These are phyloP conservation scores for Nanorana parkeri DNA, from an alignment of 2,113 vertebrate species.

Conservation along the genomic window DNA sequence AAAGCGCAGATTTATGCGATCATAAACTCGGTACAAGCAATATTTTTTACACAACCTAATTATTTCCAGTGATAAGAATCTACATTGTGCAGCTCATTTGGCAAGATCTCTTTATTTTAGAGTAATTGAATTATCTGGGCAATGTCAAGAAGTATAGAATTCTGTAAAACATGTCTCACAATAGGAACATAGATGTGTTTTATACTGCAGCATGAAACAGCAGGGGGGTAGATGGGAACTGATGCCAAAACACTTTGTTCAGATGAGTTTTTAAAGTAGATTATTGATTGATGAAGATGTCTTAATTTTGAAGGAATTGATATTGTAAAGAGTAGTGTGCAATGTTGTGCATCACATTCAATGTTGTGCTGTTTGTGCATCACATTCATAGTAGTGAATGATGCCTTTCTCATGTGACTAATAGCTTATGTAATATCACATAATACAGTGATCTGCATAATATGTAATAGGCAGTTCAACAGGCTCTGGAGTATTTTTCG, in stretches of 20 bases:
- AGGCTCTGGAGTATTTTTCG: no score
- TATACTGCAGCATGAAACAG: not conserved
- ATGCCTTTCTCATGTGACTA: no score
- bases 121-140: slow-evolving; percentile 9
- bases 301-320: no score
- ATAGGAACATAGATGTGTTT: not conserved
- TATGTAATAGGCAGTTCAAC: no score
- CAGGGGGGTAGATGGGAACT: not conserved
- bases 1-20: slow-evolving; percentile 89
- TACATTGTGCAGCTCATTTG: slow-evolving; percentile 12
- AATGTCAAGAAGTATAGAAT: not conserved
- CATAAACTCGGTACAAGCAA: slow-evolving; percentile 82
- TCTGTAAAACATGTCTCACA: not conserved
- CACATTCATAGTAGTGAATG: no score
- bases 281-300: no score
- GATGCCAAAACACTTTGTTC: not conserved
- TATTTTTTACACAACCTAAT: slow-evolving; percentile 20
- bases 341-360: no score
- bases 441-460: no score
- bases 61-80: slow-evolving; percentile 27
- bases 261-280: no score
- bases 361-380: no score
- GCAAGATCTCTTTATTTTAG: slow-evolving; percentile 3
- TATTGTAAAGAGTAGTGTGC: no score
- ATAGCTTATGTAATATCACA: no score